phyloP scores from a whole-genome alignment of 2,797 vertebrate genomes.

The Eulemur rubriventer region DNA sequence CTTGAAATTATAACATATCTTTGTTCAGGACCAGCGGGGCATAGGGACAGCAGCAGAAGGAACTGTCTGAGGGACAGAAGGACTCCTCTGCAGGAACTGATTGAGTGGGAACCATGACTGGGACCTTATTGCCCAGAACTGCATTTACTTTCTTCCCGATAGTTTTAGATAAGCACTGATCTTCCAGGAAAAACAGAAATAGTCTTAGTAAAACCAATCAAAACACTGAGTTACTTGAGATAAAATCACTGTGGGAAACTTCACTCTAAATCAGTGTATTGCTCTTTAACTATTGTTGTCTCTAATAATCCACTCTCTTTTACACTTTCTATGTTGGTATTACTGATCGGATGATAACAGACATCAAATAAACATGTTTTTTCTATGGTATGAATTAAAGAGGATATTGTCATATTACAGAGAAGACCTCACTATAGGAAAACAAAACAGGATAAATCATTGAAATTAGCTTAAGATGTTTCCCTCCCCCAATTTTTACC shows the following conservation, averaged over 20 bases:
- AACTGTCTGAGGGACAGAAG: neutral
- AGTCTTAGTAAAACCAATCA: constrained; percentile 21
- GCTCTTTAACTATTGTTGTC: constrained; percentile 44
- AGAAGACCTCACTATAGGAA: neutral
- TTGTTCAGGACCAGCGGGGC: neutral
- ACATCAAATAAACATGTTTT: constrained; percentile 26
- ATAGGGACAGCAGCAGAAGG: neutral
- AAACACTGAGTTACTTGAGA: neutral
- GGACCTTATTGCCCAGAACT: neutral
- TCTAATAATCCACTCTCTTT: constrained; percentile 45
- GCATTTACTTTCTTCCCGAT: neutral
- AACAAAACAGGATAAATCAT: neutral
- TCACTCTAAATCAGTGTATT: neutral
- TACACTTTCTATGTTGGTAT: neutral
- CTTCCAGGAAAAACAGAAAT: constrained; percentile 23
- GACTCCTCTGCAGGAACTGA: neutral
- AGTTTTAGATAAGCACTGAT: neutral
- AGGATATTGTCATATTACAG: neutral
- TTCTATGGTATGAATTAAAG: constrained; percentile 30
- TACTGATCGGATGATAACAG: constrained; percentile 38
- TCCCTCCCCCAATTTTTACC: neutral
- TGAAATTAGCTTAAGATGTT: constrained; percentile 10
- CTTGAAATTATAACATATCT: constrained; percentile 38
- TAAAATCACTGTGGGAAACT: neutral
- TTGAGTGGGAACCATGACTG: neutral